Base-by-base conservation (phyloP, 2,797 vertebrate genomes). In the Apogon hyalosoma region DNA sequence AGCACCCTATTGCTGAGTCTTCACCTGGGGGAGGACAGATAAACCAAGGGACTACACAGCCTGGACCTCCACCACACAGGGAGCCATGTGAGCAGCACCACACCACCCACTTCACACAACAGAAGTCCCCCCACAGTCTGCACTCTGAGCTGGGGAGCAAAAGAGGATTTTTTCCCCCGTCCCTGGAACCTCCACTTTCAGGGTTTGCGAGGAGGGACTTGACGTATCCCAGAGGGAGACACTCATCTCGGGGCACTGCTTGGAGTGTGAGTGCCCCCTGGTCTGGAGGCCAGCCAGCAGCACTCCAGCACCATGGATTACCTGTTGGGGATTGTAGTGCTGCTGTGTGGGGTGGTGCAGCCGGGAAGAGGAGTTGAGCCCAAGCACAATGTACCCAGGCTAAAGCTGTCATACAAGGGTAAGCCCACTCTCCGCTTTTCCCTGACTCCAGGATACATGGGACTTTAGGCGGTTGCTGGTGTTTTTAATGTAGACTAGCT, bases 321-420 rank as follows among this genome's bases (percentile, higher is more conserved):
- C 92, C 90, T 96, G 88, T 80, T 94, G 88, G 92, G 96, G 93
- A 93, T 95, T 91, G 94, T 95, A 93, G 93, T 95, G 91, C 92
- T 96, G 94, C 93, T 96, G 92, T 96, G 95, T 84, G 94, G 94
- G 92, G 93, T 90, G 76, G 91, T 95, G 82, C 93, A 96, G 89
- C 91, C 92, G 4, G 88, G 87, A 55, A 90, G 83, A 85, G 88
- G 93, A 75, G 93, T 79, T 83, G 94, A 94, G 90, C 93, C 93
- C 87, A 96, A 94, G 93, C 96, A 92, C 93, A 97, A 95, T 15
- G 95, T 97, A 83, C 97, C 97, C 33, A 94, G 97, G 86, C 95
- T 98, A 90, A 96, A 94, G 94, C 94, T 98, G 69, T 96, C 97
- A 79, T 98, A 96, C 90, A 97, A 96, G 94, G 97, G 97, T 98